Conservation (phyloP, 2,888 invertebrate species). For the Nymphalis urticae region DNA sequence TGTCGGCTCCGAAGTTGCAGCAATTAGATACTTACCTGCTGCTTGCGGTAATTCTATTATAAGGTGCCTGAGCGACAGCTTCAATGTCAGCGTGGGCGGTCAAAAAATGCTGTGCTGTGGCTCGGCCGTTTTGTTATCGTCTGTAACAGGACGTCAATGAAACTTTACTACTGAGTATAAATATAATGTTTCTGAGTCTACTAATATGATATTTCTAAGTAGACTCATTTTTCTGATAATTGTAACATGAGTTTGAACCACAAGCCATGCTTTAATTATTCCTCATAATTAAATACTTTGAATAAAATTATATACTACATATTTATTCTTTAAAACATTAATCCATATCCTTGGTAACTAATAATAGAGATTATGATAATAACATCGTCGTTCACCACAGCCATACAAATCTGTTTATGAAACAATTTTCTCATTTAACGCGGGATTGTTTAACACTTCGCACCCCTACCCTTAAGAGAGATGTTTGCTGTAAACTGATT, state of each 20-base stretch:
- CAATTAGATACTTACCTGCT: constrained; percentile 80
- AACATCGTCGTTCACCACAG: constrained; percentile 27
- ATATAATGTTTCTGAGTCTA: background rate
- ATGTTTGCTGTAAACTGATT: constrained; percentile 78
- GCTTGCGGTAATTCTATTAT: constrained; percentile 75
- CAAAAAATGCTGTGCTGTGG: constrained; percentile 25
- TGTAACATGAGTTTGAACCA: too few species aligned
- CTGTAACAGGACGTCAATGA: constrained; percentile 17
- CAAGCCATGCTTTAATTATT: background rate
- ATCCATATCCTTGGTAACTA: constrained; percentile 17
- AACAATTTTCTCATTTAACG: constrained; percentile 74
- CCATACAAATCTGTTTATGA: constrained; percentile 45
- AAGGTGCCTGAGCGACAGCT: constrained; percentile 27
- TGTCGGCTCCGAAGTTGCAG: constrained; percentile 78
- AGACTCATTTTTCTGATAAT: too few species aligned
- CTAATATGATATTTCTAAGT: background rate
- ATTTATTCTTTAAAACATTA: constrained; percentile 12
- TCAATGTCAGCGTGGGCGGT: constrained; percentile 45
- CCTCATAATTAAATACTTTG: too few species aligned
- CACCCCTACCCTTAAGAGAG: constrained; percentile 71
- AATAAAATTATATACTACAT: background rate
- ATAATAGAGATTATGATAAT: constrained; percentile 30
- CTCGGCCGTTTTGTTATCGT: constrained; percentile 25
- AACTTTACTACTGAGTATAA: background rate
- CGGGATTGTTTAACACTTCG: constrained; percentile 65